A percentile compares a stretch with the other conserved stretches of the same genome.
These are phyloP conservation scores for Esox niger DNA, from an alignment of 2,113 vertebrate species.

Conservation along the genomic window DNA sequence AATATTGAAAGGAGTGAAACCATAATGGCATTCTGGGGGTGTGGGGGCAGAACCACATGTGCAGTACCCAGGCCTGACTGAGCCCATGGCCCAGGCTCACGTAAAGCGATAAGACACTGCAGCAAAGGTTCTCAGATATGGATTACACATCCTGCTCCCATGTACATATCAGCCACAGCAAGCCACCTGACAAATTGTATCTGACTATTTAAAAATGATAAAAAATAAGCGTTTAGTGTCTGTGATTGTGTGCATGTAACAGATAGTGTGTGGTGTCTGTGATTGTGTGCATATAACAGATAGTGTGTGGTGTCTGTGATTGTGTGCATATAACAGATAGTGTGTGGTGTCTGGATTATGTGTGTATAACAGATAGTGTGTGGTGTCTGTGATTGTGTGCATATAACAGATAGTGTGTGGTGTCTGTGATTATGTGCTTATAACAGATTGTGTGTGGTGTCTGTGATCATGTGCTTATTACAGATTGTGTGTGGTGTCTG, in stretches of 20 bases:
- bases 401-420: neutral
- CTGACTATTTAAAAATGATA: conserved; percentile 68
- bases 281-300: neutral
- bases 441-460: neutral
- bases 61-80: conserved; percentile 55
- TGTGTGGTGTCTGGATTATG: neutral
- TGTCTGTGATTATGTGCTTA: neutral
- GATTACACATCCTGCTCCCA: conserved; percentile 66
- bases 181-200: conserved; percentile 74
- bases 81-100: conserved; percentile 39
- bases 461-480: neutral
- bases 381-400: conserved; percentile 41
- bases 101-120: conserved; percentile 71
- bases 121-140: conserved; percentile 46
- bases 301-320: neutral
- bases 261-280: neutral
- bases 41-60: conserved; percentile 70
- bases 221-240: conserved; percentile 51
- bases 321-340: neutral
- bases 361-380: conserved; percentile 38
- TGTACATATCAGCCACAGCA: conserved; percentile 14
- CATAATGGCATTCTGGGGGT: conserved; percentile 2
- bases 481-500: neutral
- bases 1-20: neutral
- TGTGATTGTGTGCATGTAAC: conserved; percentile 39